Conservation (phyloP, 2,888 invertebrate genomes). For the Ormyrus nitidulus region DNA sequence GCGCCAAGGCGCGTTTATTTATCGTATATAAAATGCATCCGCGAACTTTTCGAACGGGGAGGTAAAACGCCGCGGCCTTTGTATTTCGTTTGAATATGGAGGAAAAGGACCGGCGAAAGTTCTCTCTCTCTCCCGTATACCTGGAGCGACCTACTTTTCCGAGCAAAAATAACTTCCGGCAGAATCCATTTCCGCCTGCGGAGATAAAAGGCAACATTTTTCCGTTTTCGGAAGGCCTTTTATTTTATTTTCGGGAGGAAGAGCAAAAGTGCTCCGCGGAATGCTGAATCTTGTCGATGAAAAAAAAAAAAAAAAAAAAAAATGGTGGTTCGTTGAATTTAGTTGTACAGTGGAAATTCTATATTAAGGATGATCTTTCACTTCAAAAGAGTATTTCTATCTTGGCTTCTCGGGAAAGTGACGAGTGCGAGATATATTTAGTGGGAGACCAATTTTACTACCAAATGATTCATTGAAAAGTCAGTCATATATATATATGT, state of each 20-base stretch:
- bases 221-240: background rate
- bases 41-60: background rate
- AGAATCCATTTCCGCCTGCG: conserved; percentile 29
- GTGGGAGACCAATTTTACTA: conserved; percentile 6
- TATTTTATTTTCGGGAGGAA: too few relatives aligned
- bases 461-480: conserved; percentile 16
- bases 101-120: background rate
- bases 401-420: conserved; percentile 29
- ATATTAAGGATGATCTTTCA: conserved; percentile 4
- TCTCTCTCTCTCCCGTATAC: too few relatives aligned
- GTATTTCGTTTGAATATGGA: conserved; percentile 2
- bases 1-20: background rate
- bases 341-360: background rate
- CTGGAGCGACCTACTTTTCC: too few relatives aligned
- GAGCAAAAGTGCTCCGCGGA: too few relatives aligned
- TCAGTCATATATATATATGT: background rate
- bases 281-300: too few relatives aligned
- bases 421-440: conserved; percentile 11
- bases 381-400: background rate
- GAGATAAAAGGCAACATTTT: conserved; percentile 31
- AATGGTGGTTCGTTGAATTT: too few relatives aligned
- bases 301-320: too few relatives aligned
- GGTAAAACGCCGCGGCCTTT: background rate
- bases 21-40: background rate
- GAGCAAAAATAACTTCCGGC: too few relatives aligned